Evolutionary conservation across 2,797 vertebrate species (phyloP).

Genomic region (Cottoperca gobio): DNA sequence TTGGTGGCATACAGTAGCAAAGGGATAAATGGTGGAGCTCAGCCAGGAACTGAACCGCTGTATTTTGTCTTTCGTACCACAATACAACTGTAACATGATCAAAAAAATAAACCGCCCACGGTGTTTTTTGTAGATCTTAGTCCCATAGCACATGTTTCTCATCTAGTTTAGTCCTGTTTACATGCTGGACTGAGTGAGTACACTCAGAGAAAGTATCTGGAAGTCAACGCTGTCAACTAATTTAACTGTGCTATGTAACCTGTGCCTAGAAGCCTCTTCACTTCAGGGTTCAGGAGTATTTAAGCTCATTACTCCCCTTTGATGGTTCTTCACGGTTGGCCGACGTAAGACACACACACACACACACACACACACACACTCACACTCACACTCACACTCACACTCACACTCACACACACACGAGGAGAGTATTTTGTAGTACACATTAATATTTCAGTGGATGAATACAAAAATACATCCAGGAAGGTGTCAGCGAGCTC

Average conservation of each 20-base stretch:
- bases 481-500: slow-evolving; percentile 37
- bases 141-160: slow-evolving; percentile 17
- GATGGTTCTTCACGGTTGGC: slow-evolving; percentile 12
- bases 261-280: slow-evolving; percentile 12
- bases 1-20: slow-evolving; percentile 29
- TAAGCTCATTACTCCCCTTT: slow-evolving; percentile 17
- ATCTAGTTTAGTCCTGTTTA: slow-evolving; percentile 23
- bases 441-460: slow-evolving; percentile 64
- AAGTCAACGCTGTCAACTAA: slow-evolving; percentile 17
- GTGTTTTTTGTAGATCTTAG: neutral
- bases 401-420: slow-evolving; percentile 20
- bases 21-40: slow-evolving; percentile 26
- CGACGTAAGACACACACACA: neutral
- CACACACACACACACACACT: slow-evolving; percentile 4
- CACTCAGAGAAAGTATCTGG: neutral
- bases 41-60: slow-evolving; percentile 7
- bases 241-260: slow-evolving; percentile 2
- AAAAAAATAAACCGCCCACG: slow-evolving; percentile 42
- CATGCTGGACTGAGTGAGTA: neutral
- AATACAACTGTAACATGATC: slow-evolving; percentile 31
- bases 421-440: slow-evolving; percentile 15
- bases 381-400: slow-evolving; percentile 35
- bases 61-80: slow-evolving; percentile 27
- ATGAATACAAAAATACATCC: slow-evolving; percentile 54
- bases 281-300: slow-evolving; percentile 4